Evolutionary conservation across 1,140 invertebrate genomes (phyloP).

Genomic region (Lordiphosa clarofinis): DNA sequence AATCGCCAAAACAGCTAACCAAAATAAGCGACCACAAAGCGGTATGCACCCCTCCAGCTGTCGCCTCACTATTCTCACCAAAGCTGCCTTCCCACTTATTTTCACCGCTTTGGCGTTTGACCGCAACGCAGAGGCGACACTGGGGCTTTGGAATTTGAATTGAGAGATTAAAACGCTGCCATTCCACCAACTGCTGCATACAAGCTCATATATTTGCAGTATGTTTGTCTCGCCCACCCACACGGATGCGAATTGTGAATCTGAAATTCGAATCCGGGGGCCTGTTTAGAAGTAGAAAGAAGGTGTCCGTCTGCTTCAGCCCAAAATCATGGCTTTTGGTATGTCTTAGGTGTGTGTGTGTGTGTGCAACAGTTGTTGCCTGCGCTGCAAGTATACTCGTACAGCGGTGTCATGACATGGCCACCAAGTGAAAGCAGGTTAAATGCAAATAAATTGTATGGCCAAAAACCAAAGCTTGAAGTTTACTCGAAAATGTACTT

Average conservation of each 20-base stretch:
- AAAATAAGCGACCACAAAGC: conserved; percentile 6
- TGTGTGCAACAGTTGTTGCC: conserved; percentile 48
- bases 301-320: neutral
- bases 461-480: conserved; percentile 5
- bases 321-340: conserved; percentile 2
- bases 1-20: neutral
- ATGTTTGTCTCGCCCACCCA: conserved; percentile 32
- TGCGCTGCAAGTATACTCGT: conserved; percentile 11
- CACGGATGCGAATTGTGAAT: conserved; percentile 25
- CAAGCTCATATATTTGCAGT: conserved; percentile 16
- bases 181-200: conserved; percentile 12
- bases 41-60: neutral
- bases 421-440: conserved; percentile 74
- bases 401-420: conserved; percentile 53
- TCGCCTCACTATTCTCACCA: neutral
- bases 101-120: conserved; percentile 31
- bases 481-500: conserved; percentile 33
- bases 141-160: conserved; percentile 53
- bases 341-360: conserved; percentile 4
- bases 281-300: conserved; percentile 32
- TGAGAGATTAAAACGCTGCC: conserved; percentile 64
- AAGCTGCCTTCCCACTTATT: conserved; percentile 25
- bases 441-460: conserved; percentile 72
- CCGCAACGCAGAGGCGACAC: conserved; percentile 27
- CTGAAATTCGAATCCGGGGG: conserved; percentile 24